These are phyloP conservation scores for Girardinus metallicus DNA, from an alignment of 2,797 vertebrate species.

Conservation along the genomic window DNA sequence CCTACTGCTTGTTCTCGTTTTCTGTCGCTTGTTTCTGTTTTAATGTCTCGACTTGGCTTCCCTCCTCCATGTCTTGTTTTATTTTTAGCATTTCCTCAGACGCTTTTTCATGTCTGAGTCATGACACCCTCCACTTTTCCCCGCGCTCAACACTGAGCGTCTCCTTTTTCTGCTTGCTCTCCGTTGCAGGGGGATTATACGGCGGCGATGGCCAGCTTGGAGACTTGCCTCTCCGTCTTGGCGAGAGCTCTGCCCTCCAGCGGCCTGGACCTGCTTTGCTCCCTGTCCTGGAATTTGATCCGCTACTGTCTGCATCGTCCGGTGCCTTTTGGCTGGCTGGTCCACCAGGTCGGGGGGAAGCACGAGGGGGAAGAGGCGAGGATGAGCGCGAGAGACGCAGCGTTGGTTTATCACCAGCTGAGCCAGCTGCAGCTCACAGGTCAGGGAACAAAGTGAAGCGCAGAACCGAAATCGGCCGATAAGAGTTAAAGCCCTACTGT, in stretches of 20 bases:
- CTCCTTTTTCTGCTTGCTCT: neutral
- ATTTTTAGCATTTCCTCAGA: slow-evolving; percentile 46
- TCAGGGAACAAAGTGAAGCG: slow-evolving; percentile 44
- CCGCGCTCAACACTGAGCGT: slow-evolving; percentile 11
- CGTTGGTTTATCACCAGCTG: slow-evolving; percentile 92
- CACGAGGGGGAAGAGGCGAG: slow-evolving; percentile 92
- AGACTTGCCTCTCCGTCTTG: slow-evolving; percentile 90
- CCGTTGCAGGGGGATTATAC: slow-evolving; percentile 87
- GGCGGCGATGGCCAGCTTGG: slow-evolving; percentile 88
- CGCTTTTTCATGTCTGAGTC: slow-evolving; percentile 11
- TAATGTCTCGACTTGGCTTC: slow-evolving; percentile 15
- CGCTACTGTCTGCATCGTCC: slow-evolving; percentile 93
- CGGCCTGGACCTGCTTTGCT: slow-evolving; percentile 89
- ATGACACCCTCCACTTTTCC: slow-evolving; percentile 7
- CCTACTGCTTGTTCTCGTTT: neutral
- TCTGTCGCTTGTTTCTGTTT: neutral
- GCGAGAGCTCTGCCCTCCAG: slow-evolving; percentile 90
- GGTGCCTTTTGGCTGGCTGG: slow-evolving; percentile 90
- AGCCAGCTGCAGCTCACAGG: slow-evolving; percentile 97
- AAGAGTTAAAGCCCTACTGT: neutral
- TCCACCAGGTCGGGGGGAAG: slow-evolving; percentile 89
- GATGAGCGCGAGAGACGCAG: slow-evolving; percentile 91
- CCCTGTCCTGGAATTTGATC: slow-evolving; percentile 95
- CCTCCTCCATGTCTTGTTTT: slow-evolving; percentile 6
- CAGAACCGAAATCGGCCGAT: neutral